Base-by-base conservation (phyloP, 1,140 invertebrate species). In the Frieseomelitta varia region DNA sequence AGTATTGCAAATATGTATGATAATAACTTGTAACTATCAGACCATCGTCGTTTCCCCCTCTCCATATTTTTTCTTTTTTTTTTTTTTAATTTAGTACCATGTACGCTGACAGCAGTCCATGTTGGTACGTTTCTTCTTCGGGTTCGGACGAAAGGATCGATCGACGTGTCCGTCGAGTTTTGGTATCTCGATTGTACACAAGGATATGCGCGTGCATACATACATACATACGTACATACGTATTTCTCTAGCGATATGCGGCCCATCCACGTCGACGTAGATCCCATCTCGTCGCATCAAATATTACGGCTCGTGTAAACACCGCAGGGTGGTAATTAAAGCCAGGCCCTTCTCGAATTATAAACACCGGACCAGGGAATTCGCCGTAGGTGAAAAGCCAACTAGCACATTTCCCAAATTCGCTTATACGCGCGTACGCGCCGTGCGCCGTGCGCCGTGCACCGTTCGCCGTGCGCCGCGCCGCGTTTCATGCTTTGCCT, bases 261-360 rank as follows among this genome's bases (percentile, higher is more conserved):
- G 63, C 81, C 3, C 71, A 53, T 81, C n/a, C 63, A 27, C 71
- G 58, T 67, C 58, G 65, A 74, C 71, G 79, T 39, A 55, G 71
- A 55, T 67, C 27, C 79, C 77, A 72, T 84, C 77, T 79, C 47
- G 30, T 69, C 15, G 27, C 58, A 79, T 84, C 82, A 72, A 84
- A 73, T 79, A 79, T 84, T 83, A 77, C 73, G 47, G 58, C 67
- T 84, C 69, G 58, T 72, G 76, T 84, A 79, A 84, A 84, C 81
- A 84, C 67, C 65, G 67, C 56, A 79, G 75, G 68, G 58, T 65
- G 82, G 82, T 84, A 79, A 84, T 79, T 84, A 84, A 84, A 84
- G 76, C 68, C 55, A 47, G 65, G 51, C 21, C 68, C 82, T 84
- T 84, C 65, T 71, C 61, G 53, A 77, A 82, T 82, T 76, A 82